Evolutionary conservation across 2,113 vertebrate genomes (phyloP).

Genomic region (Spermophilus dauricus): DNA sequence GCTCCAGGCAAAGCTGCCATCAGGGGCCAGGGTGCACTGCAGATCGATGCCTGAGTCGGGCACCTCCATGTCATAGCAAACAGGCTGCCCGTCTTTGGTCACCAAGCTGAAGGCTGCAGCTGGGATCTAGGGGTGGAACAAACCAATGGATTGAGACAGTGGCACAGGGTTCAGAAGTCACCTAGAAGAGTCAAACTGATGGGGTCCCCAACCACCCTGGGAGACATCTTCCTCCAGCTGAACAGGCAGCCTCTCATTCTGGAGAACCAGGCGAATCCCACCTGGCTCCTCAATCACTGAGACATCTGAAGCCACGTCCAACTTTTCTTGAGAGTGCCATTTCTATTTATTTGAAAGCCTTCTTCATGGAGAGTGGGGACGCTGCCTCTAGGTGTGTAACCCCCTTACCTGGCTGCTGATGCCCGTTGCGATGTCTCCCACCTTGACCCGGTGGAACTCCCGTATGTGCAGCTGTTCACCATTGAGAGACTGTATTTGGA

Average conservation of each 20-base stretch:
- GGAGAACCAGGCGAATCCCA: neutral
- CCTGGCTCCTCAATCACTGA: neutral
- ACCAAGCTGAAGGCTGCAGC: conserved; percentile 95
- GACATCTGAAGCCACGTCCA: neutral
- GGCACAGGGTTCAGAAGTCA: neutral
- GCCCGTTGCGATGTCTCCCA: conserved; percentile 96
- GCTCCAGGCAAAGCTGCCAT: conserved; percentile 92
- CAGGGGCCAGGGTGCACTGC: conserved; percentile 93
- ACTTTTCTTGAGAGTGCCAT: neutral
- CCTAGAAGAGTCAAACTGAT: too few relatives aligned
- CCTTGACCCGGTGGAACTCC: conserved; percentile 94
- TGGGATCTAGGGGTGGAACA: conserved; percentile 90
- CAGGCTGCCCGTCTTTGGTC: conserved; percentile 90
- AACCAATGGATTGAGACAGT: neutral
- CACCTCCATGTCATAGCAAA: conserved; percentile 93
- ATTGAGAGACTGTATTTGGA: conserved; percentile 94
- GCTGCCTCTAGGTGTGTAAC: neutral
- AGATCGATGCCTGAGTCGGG: conserved; percentile 93
- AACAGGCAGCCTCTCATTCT: neutral
- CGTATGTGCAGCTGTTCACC: conserved; percentile 93
- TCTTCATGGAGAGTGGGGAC: neutral
- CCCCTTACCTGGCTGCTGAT: conserved; percentile 97
- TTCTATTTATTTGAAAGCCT: neutral
- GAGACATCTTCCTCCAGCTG: neutral
- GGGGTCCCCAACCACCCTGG: neutral